These are phyloP conservation scores for Ceyx margarethae DNA, from an alignment of 2,113 vertebrate genomes.

Conservation along the genomic window DNA sequence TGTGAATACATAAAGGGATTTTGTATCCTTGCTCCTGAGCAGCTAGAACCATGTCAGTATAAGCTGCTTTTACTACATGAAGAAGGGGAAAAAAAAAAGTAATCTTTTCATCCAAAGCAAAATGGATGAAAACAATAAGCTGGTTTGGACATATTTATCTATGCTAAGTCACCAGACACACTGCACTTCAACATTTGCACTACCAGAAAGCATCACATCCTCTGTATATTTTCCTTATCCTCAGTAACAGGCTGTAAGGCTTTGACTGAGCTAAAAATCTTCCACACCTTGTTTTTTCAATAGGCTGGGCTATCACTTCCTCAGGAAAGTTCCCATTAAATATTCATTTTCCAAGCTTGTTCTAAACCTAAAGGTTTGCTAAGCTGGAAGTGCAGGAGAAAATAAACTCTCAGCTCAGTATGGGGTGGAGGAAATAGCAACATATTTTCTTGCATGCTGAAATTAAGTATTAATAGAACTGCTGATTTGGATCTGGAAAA, in stretches of 20 bases:
- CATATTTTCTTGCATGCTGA: not conserved
- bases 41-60: not conserved
- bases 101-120: not conserved
- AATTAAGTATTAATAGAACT: not conserved
- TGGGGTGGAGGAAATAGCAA: not conserved
- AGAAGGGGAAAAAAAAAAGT: not conserved
- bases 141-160: not conserved
- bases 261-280: not conserved
- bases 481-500: not conserved
- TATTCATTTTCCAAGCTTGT: not conserved
- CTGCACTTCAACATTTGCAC: accelerated
- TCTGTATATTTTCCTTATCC: not conserved
- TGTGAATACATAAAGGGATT: not conserved
- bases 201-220: not conserved
- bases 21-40: not conserved
- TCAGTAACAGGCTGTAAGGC: not conserved
- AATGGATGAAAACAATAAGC: not conserved
- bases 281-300: not conserved
- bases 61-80: not conserved
- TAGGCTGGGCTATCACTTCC: not conserved
- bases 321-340: not conserved
- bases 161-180: not conserved
- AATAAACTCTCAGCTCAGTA: not conserved
- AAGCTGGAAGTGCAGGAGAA: not conserved
- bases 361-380: not conserved